Base-by-base conservation (phyloP, 2,113 vertebrate species). In the Machaerirhynchus nigripectus region DNA sequence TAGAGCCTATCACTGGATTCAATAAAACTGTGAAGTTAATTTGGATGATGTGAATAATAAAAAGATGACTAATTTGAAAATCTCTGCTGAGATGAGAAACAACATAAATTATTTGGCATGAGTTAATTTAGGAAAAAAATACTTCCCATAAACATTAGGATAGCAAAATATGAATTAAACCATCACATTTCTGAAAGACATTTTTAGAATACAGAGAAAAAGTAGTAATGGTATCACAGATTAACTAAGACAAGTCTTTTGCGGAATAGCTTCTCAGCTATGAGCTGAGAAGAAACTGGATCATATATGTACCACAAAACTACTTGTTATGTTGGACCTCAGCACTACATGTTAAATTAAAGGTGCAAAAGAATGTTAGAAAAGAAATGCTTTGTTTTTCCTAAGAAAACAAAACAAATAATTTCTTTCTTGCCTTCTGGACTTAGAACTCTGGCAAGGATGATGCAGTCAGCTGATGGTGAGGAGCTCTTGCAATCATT, bases 11-110 rank as follows among this genome's bases (percentile, higher is more conserved):
- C 60, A 61, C 7, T 84, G 35, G 11, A 79, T 91, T 93, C 86
- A 95, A 56, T 85, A 94, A 85, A 83, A 70, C 49, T 39, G 60
- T 63, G 67, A 85, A 89, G 31, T 74, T 90, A 89, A 92, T 94
- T 93, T 90, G n/a, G 71, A 86, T 88, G 8, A 84, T 83, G 64
- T 90, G 44, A 89, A 87, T 83, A 94, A 87, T 90, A 89, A 95
- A 95, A 95, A 86, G 75, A 96, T 65, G 15, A 85, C 21, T 91
- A 85, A 95, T 84, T 77, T 87, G 84, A 82, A 94, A 93, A 53
- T 87, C 81, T 95, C 70, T 87, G 40, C 42, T 1, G 27, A 93
- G 75, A 90, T 74, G 15, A 89, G 67, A 71, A 87, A 27, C 37
- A 56, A n/a, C 42, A 84, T 92, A 65, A 85, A 90, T 63, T 91